phyloP scores from a whole-genome alignment of 2,797 vertebrate genomes.

The Enteromius afrohamiltoni region DNA sequence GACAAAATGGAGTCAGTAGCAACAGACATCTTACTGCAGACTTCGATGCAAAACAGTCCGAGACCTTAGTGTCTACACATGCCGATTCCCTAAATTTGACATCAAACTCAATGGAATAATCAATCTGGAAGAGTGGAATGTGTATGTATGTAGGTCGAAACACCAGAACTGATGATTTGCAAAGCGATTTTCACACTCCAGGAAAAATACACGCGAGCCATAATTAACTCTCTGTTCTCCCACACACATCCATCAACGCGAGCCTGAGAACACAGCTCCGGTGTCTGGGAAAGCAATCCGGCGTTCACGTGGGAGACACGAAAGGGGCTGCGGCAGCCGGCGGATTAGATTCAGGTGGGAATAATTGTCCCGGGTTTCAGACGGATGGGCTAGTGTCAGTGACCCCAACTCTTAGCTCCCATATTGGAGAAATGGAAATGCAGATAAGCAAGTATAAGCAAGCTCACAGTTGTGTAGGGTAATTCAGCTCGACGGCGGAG shows the following conservation, averaged over 20 bases:
- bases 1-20: slow-evolving; percentile 66
- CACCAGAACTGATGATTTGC: neutral
- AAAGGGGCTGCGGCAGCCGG: slow-evolving; percentile 65
- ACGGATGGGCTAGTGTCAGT: slow-evolving; percentile 38
- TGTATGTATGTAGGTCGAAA: slow-evolving; percentile 6
- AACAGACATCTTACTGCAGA: slow-evolving; percentile 64
- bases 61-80: neutral
- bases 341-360: slow-evolving; percentile 69
- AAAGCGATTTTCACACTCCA: slow-evolving; percentile 28
- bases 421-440: slow-evolving; percentile 20
- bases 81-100: neutral
- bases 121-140: neutral
- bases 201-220: slow-evolving; percentile 40
- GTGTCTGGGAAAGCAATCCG: slow-evolving; percentile 76
- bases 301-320: slow-evolving; percentile 60
- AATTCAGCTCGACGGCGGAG: slow-evolving; percentile 29
- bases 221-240: slow-evolving; percentile 57
- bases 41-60: neutral
- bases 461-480: neutral
- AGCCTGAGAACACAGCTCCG: slow-evolving; percentile 62
- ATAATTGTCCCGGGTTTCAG: slow-evolving; percentile 51
- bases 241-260: slow-evolving; percentile 68
- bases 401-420: slow-evolving; percentile 30
- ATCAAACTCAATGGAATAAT: neutral
- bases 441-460: neutral